Conservation (phyloP, 37 sponge, comb jelly and placozoan genomes). For the Hexactinellida sp. region DNA sequence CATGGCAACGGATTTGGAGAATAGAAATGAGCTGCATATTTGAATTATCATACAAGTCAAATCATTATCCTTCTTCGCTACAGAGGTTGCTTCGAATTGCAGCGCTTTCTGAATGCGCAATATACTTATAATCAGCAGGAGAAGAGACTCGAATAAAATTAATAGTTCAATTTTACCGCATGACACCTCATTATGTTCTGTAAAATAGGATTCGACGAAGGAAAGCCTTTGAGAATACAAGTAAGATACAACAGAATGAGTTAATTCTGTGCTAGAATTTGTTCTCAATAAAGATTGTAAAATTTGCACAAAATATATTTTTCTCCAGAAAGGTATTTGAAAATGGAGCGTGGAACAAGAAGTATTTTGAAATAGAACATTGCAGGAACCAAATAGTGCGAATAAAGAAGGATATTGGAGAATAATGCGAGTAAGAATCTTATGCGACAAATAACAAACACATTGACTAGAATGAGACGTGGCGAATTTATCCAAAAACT, state of each 20-base stretch:
- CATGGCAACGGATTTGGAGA: background rate
- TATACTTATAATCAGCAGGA: background rate
- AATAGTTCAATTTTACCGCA: too few species aligned
- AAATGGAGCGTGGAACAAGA: background rate
- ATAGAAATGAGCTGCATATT: background rate
- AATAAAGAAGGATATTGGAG: background rate
- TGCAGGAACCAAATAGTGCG: background rate
- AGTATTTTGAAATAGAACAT: background rate
- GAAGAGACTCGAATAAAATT: background rate
- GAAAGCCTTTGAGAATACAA: background rate
- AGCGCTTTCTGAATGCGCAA: background rate
- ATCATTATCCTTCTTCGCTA: too few species aligned
- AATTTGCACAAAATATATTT: background rate
- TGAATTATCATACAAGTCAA: background rate
- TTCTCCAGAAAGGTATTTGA: background rate
- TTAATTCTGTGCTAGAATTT: background rate
- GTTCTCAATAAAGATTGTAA: background rate
- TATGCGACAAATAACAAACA: background rate
- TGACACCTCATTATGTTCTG: too few species aligned
- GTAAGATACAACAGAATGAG: background rate
- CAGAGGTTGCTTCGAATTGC: too few species aligned
- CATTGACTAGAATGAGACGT: background rate
- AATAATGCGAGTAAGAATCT: background rate
- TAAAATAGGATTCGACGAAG: background rate
- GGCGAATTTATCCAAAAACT: background rate